Evolutionary conservation across 2,888 invertebrate genomes (phyloP).

Genomic region (Cephalotes varians): DNA sequence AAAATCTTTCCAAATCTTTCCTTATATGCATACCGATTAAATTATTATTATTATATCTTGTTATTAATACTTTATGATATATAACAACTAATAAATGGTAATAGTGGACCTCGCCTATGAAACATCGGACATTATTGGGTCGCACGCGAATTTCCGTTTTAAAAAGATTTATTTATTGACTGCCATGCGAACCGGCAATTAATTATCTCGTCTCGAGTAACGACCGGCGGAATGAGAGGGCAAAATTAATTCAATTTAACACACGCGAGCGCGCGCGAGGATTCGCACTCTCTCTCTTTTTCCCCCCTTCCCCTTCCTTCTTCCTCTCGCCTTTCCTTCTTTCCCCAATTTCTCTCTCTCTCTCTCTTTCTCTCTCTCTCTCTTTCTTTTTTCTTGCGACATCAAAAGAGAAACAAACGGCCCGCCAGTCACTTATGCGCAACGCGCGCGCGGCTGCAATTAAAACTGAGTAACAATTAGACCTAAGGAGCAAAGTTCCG

Average conservation of each 20-base stretch:
- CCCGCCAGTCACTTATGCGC: slow-evolving; percentile 72
- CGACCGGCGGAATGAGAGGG: slow-evolving; percentile 65
- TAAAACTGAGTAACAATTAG: slow-evolving; percentile 81
- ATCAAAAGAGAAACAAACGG: slow-evolving; percentile 67
- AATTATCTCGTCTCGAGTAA: slow-evolving; percentile 69
- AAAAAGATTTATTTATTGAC: slow-evolving; percentile 74
- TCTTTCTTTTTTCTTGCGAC: slow-evolving; percentile 46
- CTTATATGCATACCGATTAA: not conserved
- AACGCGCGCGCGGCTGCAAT: slow-evolving; percentile 74
- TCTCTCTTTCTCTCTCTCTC: slow-evolving; percentile 12
- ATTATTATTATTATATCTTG: not conserved
- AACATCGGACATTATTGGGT: slow-evolving; percentile 56
- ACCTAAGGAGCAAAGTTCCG: slow-evolving; percentile 74
- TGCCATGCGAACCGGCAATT: slow-evolving; percentile 76
- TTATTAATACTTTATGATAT: slow-evolving; percentile 25
- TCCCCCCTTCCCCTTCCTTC: slow-evolving; percentile 39
- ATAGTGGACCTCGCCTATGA: slow-evolving; percentile 33
- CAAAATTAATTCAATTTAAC: slow-evolving; percentile 80
- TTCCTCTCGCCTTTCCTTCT: slow-evolving; percentile 6
- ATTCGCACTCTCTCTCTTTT: slow-evolving; percentile 31
- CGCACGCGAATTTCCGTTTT: slow-evolving; percentile 63
- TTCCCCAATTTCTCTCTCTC: not conserved
- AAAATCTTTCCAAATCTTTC: no score
- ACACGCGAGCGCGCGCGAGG: slow-evolving; percentile 71
- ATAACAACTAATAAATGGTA: slow-evolving; percentile 35